Conservation (phyloP, 2,113 vertebrate genomes). For the rat (Rattus norvegicus) region DNA sequence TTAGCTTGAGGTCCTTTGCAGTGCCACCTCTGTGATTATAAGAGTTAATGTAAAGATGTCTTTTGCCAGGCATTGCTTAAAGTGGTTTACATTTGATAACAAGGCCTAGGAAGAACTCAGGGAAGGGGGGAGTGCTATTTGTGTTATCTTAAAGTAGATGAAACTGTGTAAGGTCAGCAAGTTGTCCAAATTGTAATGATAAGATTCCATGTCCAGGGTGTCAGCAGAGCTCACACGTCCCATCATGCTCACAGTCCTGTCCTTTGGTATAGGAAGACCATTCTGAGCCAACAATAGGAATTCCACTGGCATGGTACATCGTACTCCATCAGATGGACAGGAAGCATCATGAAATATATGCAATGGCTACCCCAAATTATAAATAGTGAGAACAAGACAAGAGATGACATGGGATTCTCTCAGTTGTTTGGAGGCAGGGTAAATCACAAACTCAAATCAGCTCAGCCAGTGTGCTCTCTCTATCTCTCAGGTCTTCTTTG, state of each 20-base stretch:
- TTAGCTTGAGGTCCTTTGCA: neutral
- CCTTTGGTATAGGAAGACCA: neutral
- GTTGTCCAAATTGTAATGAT: neutral
- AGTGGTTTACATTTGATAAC: neutral
- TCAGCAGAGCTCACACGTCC: neutral
- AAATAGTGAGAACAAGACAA: neutral
- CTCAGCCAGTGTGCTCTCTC: neutral
- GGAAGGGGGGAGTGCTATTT: neutral
- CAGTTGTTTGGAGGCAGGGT: neutral
- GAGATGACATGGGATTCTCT: neutral
- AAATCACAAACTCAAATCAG: neutral
- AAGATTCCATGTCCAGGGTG: neutral
- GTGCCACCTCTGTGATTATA: neutral
- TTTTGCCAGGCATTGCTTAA: neutral
- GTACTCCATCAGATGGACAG: neutral
- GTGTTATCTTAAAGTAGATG: neutral
- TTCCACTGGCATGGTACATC: neutral
- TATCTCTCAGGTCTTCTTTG: neutral
- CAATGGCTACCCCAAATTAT: neutral
- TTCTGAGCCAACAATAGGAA: neutral
- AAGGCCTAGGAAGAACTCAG: neutral
- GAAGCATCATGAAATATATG: neutral
- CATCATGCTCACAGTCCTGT: rapidly evolving
- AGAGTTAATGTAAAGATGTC: neutral
- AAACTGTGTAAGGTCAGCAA: neutral